Evolutionary conservation across 2,113 vertebrate genomes (phyloP).

Genomic region (Hucho hucho): DNA sequence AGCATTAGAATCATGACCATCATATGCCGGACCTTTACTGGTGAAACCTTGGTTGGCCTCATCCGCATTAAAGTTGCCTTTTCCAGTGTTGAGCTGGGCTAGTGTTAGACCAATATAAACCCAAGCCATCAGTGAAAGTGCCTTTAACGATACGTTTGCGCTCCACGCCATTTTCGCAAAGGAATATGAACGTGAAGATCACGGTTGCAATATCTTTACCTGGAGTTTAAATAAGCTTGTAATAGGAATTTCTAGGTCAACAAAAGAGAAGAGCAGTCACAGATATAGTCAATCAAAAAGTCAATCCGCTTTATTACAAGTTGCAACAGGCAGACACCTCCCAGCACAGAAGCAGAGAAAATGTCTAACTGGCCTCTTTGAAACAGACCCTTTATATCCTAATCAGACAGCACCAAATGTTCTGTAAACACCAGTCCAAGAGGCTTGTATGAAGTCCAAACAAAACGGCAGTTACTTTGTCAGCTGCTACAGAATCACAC

Average conservation of each 20-base stretch:
- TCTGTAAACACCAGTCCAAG: too few species aligned
- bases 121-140: neutral
- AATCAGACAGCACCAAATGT: too few species aligned
- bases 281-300: too few species aligned
- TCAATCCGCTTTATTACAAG: neutral
- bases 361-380: too few species aligned
- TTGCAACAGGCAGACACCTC: too few species aligned
- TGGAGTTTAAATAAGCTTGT: neutral
- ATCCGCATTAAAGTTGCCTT: neutral
- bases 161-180: neutral
- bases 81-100: neutral
- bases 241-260: neutral
- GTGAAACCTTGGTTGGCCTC: neutral
- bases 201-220: too few species aligned
- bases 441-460: too few species aligned
- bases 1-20: neutral
- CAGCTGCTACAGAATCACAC: too few species aligned
- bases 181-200: neutral
- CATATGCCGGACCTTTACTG: neutral
- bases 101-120: neutral
- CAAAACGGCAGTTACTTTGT: too few species aligned
- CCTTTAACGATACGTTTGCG: neutral
- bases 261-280: neutral
- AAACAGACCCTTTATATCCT: too few species aligned
- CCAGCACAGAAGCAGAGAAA: too few species aligned